A percentile compares a stretch with the other conserved stretches of the same genome.
Conservation (phyloP, 2,797 vertebrate genomes). For the Lagocephalus sceleratus region DNA sequence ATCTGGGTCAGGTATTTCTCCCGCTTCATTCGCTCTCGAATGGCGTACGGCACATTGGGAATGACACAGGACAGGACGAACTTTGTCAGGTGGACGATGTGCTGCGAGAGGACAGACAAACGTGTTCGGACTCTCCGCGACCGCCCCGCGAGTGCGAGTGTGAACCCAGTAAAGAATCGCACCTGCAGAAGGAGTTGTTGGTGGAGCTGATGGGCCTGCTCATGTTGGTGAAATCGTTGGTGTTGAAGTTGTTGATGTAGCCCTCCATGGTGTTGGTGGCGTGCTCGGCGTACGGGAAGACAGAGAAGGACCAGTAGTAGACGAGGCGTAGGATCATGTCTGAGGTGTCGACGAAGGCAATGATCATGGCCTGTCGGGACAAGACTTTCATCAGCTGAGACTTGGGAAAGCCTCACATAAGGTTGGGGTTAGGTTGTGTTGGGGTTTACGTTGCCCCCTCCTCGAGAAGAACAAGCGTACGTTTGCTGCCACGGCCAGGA, state of each 20-base stretch:
- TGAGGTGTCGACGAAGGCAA: slow-evolving; percentile 92
- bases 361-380: slow-evolving; percentile 86
- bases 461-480: too few relatives aligned
- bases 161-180: too few relatives aligned
- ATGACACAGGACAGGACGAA: slow-evolving; percentile 87
- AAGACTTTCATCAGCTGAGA: too few relatives aligned
- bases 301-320: slow-evolving; percentile 94
- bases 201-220: slow-evolving; percentile 62
- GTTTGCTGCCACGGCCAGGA: too few relatives aligned
- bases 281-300: slow-evolving; percentile 80
- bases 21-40: slow-evolving; percentile 85
- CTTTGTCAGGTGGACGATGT: slow-evolving; percentile 89
- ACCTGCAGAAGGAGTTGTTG: slow-evolving; percentile 84
- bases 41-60: slow-evolving; percentile 83
- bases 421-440: too few relatives aligned
- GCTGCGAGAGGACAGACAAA: too few relatives aligned
- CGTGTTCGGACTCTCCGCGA: too few relatives aligned
- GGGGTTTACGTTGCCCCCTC: too few relatives aligned
- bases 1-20: too few relatives aligned
- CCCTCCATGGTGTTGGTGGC: slow-evolving; percentile 81
- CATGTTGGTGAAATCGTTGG: slow-evolving; percentile 76
- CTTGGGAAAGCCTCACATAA: too few relatives aligned
- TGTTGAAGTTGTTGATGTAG: slow-evolving; percentile 88
- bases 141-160: too few relatives aligned
- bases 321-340: slow-evolving; percentile 95